phyloP scores from a whole-genome alignment of 2,797 vertebrate species.

The Xenentodon cancila region DNA sequence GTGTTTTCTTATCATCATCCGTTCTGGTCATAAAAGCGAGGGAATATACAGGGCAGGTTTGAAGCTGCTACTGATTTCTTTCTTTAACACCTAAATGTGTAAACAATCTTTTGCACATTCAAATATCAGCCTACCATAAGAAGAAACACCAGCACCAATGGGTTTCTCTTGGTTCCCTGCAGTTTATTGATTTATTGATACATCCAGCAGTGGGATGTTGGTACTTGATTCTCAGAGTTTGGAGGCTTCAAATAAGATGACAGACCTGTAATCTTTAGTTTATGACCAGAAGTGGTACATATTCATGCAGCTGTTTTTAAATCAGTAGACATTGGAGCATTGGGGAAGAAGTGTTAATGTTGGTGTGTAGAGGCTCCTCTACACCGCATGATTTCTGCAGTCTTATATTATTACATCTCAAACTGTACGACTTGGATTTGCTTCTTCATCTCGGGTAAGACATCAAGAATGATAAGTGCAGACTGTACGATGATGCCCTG shows the following conservation, averaged over 20 bases:
- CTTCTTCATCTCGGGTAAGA: too few species aligned
- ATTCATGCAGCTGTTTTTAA: too few species aligned
- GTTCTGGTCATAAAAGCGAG: not conserved
- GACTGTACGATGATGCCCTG: too few species aligned
- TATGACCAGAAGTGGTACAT: too few species aligned
- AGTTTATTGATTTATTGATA: not conserved
- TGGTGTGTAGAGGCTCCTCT: too few species aligned
- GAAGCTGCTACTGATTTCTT: not conserved
- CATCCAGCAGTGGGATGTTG: not conserved
- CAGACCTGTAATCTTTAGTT: not conserved
- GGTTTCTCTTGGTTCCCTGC: not conserved
- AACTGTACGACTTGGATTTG: too few species aligned
- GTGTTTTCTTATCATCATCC: not conserved
- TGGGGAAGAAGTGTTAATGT: too few species aligned
- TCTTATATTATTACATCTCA: too few species aligned
- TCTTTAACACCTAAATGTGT: not conserved
- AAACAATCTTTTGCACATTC: not conserved
- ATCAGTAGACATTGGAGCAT: too few species aligned
- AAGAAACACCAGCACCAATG: not conserved
- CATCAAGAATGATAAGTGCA: too few species aligned
- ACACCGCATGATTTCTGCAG: too few species aligned
- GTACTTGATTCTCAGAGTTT: too few species aligned
- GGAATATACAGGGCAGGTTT: slow-evolving; percentile 38
- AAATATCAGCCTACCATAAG: not conserved
- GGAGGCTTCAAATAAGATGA: not conserved